Conservation (phyloP, 1,140 invertebrate genomes). For the Eumeta japonica region DNA sequence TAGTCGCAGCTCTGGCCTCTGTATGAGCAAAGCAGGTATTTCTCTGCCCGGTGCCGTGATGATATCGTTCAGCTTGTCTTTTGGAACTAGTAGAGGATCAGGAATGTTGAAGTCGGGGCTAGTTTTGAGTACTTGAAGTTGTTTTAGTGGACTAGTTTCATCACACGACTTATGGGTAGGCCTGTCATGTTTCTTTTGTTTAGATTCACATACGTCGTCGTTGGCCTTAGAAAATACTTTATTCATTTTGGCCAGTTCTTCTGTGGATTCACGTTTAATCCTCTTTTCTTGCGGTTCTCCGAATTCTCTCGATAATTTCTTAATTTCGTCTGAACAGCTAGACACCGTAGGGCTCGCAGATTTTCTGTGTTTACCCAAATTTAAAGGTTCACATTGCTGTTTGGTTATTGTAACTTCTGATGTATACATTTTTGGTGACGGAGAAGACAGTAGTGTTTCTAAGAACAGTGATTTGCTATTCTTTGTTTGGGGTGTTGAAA, state of each 20-base stretch:
- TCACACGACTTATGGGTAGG: conserved; percentile 39
- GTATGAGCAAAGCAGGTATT: conserved; percentile 70
- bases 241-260: conserved; percentile 41
- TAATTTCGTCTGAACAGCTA: conserved; percentile 62
- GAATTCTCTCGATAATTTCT: conserved; percentile 48
- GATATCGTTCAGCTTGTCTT: conserved; percentile 68
- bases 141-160: conserved; percentile 66
- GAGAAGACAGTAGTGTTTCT: conserved; percentile 57
- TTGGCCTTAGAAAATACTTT: conserved; percentile 42
- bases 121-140: conserved; percentile 69
- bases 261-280: conserved; percentile 49
- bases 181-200: conserved; percentile 28
- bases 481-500: conserved; percentile 48
- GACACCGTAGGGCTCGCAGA: conserved; percentile 61
- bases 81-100: conserved; percentile 77
- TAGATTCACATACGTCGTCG: conserved; percentile 21
- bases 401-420: conserved; percentile 58
- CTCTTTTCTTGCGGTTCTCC: conserved; percentile 62
- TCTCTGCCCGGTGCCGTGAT: conserved; percentile 71
- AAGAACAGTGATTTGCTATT: conserved; percentile 59
- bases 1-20: conserved; percentile 68
- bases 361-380: conserved; percentile 64
- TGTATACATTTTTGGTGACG: conserved; percentile 58
- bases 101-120: conserved; percentile 71
- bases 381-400: conserved; percentile 65